A percentile compares a stretch with the other conserved stretches of the same genome.
These are phyloP conservation scores for Lumbricus terrestris DNA, from an alignment of 2,888 invertebrate species.

Conservation along the genomic window DNA sequence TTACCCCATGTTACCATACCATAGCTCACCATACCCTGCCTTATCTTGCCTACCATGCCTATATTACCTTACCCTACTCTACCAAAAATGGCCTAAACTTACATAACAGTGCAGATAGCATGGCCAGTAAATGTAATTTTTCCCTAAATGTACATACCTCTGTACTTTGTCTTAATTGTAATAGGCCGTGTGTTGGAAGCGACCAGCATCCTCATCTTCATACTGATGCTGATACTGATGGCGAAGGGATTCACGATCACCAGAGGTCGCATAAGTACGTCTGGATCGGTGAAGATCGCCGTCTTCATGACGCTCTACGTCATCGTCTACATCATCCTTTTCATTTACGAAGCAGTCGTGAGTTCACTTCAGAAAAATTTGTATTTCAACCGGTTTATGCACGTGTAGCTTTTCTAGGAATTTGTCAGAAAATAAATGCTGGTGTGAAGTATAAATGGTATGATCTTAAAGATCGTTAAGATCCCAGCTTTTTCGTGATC, in stretches of 20 bases:
- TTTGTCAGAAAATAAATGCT: background rate
- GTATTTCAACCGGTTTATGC: background rate
- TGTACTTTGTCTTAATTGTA: conserved; percentile 43
- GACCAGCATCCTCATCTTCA: conserved; percentile 73
- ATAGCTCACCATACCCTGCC: background rate
- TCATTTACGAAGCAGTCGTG: conserved; percentile 72
- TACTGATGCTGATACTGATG: conserved; percentile 76
- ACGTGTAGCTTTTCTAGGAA: background rate
- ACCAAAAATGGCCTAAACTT: background rate
- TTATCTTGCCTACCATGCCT: background rate
- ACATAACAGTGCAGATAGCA: background rate
- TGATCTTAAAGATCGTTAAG: background rate
- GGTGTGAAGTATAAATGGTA: background rate
- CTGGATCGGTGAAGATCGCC: conserved; percentile 74
- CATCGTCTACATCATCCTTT: conserved; percentile 73
- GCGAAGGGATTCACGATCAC: conserved; percentile 90
- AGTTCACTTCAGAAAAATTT: background rate
- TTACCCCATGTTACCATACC: too few species aligned
- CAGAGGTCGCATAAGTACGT: conserved; percentile 73
- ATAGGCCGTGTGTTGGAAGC: conserved; percentile 74
- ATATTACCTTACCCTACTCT: background rate
- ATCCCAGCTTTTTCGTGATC: background rate
- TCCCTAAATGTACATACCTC: background rate
- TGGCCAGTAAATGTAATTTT: background rate
- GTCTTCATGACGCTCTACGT: conserved; percentile 77